phyloP scores from a whole-genome alignment of 2,797 vertebrate genomes.

The Aeoliscus strigatus region DNA sequence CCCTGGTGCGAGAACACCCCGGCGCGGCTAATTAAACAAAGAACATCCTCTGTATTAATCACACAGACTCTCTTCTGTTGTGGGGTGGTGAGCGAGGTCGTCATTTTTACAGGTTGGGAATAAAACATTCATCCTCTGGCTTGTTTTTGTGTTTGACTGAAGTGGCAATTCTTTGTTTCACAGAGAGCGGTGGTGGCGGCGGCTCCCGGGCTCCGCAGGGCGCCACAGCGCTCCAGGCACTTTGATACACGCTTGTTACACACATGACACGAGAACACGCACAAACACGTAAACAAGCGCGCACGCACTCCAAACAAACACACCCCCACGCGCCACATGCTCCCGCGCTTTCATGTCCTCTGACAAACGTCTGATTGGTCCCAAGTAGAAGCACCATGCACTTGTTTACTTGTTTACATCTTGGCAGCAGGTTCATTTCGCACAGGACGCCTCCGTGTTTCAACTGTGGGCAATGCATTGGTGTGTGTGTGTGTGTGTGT shows the following conservation, averaged over 20 bases:
- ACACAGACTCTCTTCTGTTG: slow-evolving; percentile 9
- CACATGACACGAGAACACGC: slow-evolving; percentile 4
- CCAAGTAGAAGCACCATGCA: slow-evolving; percentile 57
- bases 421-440: slow-evolving; percentile 69
- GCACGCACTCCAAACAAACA: slow-evolving; percentile 11
- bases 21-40: slow-evolving; percentile 38
- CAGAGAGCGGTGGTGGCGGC: slow-evolving; percentile 12
- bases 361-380: slow-evolving; percentile 63
- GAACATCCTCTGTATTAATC: slow-evolving; percentile 30
- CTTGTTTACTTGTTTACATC: slow-evolving; percentile 73
- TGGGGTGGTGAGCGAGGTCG: slow-evolving; percentile 4
- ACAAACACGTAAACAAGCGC: slow-evolving; percentile 5
- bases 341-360: slow-evolving; percentile 55
- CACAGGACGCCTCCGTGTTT: slow-evolving; percentile 48
- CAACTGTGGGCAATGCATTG: slow-evolving; percentile 39
- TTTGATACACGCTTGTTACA: slow-evolving; percentile 36
- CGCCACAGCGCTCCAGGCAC: background rate
- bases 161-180: slow-evolving; percentile 35
- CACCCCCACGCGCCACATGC: slow-evolving; percentile 25
- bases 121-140: slow-evolving; percentile 22
- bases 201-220: slow-evolving; percentile 26
- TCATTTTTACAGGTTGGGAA: slow-evolving; percentile 12
- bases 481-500: slow-evolving; percentile 45
- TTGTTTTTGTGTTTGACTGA: slow-evolving; percentile 39
- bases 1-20: slow-evolving; percentile 41